Base-by-base conservation (phyloP, 1,140 invertebrate species). In the Drosophila sproati region DNA sequence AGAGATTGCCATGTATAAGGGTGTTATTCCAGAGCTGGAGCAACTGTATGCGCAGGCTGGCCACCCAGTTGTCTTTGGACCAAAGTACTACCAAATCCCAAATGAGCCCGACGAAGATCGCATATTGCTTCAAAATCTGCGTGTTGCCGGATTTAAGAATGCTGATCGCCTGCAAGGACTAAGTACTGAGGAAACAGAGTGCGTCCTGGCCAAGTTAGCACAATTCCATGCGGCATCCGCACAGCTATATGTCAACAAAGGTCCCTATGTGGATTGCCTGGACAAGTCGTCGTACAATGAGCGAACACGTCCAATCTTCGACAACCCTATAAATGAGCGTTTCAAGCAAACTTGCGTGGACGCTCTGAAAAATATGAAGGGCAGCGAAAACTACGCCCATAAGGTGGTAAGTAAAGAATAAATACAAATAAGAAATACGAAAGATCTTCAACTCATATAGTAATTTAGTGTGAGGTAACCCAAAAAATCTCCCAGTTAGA, bases 141-240 rank as follows among this genome's bases (percentile, higher is more conserved):
- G 66, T 4, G 45, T 47, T 6, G 47, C 47, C 3, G 77, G 74
- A 1, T 82, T 60, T 8, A 62, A 68, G 50, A 94, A 95, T 93
- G 93, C 93, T 1, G 83, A 93, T 75, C 92, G 94, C 43, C 80
- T 93, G n/a, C 61, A 82, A 32, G 94, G 94, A 7, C 81, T 95
- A 41, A 94, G 94, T 73, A 57, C 93, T 32, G 56, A 92, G 3
- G 94, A 95, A 67, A 91, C 91, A 12, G 71, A 93, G 67, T 50
- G 94, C 8, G 93, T 94, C 4, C 68, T 95, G 20, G 80, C 91
- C 7, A 93, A 93, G 64, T 66, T 95, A 43, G 94, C 93, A 0
- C 92, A 80, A 67, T 93, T 94, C 68, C 94, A 95, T 76, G 94
- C 94, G 0, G 82, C 92, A 3, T 94, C 94, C 0, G 91, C 94